phyloP scores from a whole-genome alignment of 2,797 vertebrate species.

The Anableps anableps region DNA sequence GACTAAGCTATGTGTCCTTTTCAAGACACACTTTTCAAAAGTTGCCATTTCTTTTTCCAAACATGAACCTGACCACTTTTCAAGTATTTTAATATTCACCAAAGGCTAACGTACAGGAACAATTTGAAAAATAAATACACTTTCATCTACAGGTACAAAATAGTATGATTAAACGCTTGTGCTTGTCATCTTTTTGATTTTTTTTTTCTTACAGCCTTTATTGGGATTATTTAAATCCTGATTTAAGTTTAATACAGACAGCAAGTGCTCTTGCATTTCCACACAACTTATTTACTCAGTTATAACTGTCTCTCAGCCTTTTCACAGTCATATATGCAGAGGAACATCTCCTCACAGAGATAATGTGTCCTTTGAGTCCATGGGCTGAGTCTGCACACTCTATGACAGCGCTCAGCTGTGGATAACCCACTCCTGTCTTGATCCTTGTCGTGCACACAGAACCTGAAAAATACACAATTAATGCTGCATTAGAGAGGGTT shows the following conservation, averaged over 20 bases:
- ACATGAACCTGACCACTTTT: not conserved
- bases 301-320: too few species aligned
- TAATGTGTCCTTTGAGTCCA: constrained; percentile 97
- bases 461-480: constrained; percentile 75
- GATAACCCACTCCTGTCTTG: constrained; percentile 98
- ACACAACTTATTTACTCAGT: too few species aligned
- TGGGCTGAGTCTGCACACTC: constrained; percentile 98
- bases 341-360: constrained; percentile 86
- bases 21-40: not conserved
- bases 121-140: not conserved
- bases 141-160: not conserved
- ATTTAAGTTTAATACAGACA: not conserved
- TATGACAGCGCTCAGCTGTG: constrained; percentile 97
- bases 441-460: constrained; percentile 98
- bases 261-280: not conserved
- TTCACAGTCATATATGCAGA: not conserved
- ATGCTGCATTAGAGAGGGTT: constrained; percentile 6
- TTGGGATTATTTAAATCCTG: not conserved
- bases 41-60: not conserved
- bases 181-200: not conserved
- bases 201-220: not conserved
- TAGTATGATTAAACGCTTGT: too few species aligned
- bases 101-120: not conserved
- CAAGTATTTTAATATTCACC: not conserved
- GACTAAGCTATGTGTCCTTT: not conserved